phyloP scores from a whole-genome alignment of 1,140 invertebrate genomes.

The Brachionus sp. region DNA sequence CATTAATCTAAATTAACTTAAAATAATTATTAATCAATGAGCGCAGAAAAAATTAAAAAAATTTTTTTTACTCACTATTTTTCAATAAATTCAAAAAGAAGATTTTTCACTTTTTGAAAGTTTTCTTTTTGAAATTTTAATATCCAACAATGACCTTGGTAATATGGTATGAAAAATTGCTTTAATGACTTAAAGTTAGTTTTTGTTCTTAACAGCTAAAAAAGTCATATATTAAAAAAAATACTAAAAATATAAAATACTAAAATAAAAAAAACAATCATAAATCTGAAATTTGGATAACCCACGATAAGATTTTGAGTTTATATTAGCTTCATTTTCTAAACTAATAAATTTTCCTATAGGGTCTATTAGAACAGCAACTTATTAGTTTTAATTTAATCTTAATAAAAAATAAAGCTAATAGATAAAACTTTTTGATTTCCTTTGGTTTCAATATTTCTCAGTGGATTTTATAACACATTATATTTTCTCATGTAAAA shows the following conservation, averaged over 20 bases:
- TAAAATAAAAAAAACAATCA: background rate
- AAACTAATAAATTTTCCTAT: conserved; percentile 4
- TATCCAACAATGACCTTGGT: background rate
- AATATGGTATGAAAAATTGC: background rate
- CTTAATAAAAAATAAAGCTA: background rate
- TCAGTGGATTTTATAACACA: background rate
- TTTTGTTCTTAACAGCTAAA: background rate
- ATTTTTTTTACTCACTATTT: too few relatives aligned
- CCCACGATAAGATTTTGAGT: background rate
- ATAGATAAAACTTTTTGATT: background rate
- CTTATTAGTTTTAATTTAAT: background rate
- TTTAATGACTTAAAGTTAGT: background rate
- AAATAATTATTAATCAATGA: background rate
- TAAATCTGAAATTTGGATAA: background rate
- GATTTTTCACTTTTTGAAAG: too few relatives aligned
- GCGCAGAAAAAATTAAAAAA: too few relatives aligned
- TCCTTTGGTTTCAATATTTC: background rate
- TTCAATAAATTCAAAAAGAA: too few relatives aligned
- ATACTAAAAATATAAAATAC: background rate
- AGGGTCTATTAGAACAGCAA: background rate
- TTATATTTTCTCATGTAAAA: background rate
- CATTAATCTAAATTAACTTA: background rate
- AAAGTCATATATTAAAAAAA: background rate
- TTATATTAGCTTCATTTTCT: background rate
- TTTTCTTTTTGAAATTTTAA: background rate